Conservation (phyloP, 2,888 invertebrate genomes). For the Xestia ashworthii region DNA sequence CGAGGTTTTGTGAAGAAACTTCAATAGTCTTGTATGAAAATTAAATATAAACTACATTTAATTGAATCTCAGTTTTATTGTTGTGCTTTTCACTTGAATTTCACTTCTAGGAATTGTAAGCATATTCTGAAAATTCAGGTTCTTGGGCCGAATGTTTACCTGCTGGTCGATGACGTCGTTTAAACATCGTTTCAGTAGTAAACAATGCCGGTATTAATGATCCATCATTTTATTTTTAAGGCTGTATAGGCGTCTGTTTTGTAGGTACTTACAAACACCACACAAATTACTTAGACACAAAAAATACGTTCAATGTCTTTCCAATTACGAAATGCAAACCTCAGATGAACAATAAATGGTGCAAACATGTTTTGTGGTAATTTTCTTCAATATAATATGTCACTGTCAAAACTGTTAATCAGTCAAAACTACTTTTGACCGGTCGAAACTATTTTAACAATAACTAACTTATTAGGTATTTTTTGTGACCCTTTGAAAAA, state of each 20-base stretch:
- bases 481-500: too few relatives aligned
- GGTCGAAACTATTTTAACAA: too few relatives aligned
- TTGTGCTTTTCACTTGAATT: neutral
- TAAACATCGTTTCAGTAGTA: constrained; percentile 19
- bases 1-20: neutral
- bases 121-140: neutral
- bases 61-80: neutral
- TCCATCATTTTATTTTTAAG: constrained; percentile 21
- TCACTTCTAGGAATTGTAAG: neutral
- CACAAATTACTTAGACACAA: too few relatives aligned
- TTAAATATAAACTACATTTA: neutral
- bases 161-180: neutral
- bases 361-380: too few relatives aligned
- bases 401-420: too few relatives aligned
- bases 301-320: neutral
- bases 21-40: neutral
- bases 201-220: constrained; percentile 26
- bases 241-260: constrained; percentile 4
- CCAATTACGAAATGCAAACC: neutral
- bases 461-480: too few relatives aligned
- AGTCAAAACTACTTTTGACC: too few relatives aligned
- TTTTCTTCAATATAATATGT: neutral
- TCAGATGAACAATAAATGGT: too few relatives aligned
- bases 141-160: neutral
- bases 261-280: neutral